Evolutionary conservation across 2,797 vertebrate genomes (phyloP), one percentile per base, ranked within the genome.

Genomic region (Leucoraja ocellata): DNA sequence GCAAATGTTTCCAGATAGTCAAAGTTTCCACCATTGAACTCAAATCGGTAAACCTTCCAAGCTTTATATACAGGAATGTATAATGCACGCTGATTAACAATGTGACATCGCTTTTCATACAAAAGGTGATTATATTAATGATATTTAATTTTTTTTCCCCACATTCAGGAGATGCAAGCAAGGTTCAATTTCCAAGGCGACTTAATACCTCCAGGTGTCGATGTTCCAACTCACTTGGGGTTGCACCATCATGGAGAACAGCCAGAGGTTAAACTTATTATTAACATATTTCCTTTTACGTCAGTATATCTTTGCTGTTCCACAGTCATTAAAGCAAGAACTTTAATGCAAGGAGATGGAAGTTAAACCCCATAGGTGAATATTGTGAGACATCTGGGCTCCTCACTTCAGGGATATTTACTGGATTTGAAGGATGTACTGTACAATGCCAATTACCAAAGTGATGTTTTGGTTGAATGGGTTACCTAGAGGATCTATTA

Each of bases 201-300:
- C 54, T 95, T 99, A 77, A 97, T 99, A 94, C 97, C 97, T 0
- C 97, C 97, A 0, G 96, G 96, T 23, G 95, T 96, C 93, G 98
- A 99, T 94, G 95, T 99, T 77, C 99, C 99, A 28, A 98, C 98
- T 61, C 97, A 99, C 95, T 96, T 99, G 94, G 99, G 99, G 77
- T 96, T 99, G 93, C 98, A 99, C 94, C 99, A 99, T 94, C 99
- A 99, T 76, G 99, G 99, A 96, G 98, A 99, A 68, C 98, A 99
- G 94, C 98, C 99, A 32, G 98, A 99, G 97, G 99, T 99, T 94
- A 95, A 96, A 94, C 84, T 8, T 32, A 8, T 36, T 78, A 61
- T 83, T 83, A 54, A 54, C 16, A 68, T 16, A 63, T 16, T 32
- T 32, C 61, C 28, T 88, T 6, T 65, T 18, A 65, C 84, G 36